Base-by-base conservation (phyloP, 2,888 invertebrate genomes). In the Marronus borbonicus region DNA sequence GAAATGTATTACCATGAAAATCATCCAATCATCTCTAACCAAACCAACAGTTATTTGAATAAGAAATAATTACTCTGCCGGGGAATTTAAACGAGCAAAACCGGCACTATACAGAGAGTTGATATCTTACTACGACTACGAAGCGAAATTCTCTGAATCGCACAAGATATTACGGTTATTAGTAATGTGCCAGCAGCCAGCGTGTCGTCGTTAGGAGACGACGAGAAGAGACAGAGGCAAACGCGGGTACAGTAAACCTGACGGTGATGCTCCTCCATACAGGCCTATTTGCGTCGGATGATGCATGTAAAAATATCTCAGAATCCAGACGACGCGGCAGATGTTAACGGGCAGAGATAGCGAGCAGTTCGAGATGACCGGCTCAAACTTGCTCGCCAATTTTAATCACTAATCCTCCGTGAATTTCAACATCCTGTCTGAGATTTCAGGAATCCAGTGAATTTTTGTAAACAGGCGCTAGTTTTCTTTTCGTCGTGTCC, bases 261-360 rank as follows among this genome's bases (percentile, higher is more conserved):
- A 58, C 14, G 55, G 20, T 58, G 55, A 17, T 17, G 44, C 44
- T 44, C 44, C 31, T 44, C 39, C 60, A 44, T 60, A 44, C 44
- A 74, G 28, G 62, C 78, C 78, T 80, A 80, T 80, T 80, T 80
- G 64, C 78, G 80, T 80, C 72, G 12, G 4, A 44, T 44, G 20
- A 7, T 74, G 77, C 76, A 69, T 74, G 70, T 80, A 80, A 78
- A 80, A 78, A 80, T 80, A 80, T 77, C 80, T 58, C 78, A 75
- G 77, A 60, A 60, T 74, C 60, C 72, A 74, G 72, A 74, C 72
- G 72, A 80, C 80, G 55, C 55, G 78, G 80, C 80, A 80, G 80
- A 80, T 80, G 78, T 75, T 72, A 50, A 58, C 52, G 50, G 36
- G 74, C 39, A 10, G 55, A 76, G 50, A 49, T 65, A 65, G 49